Evolutionary conservation across 2,113 vertebrate genomes (phyloP).

Genomic region (Alces alces): DNA sequence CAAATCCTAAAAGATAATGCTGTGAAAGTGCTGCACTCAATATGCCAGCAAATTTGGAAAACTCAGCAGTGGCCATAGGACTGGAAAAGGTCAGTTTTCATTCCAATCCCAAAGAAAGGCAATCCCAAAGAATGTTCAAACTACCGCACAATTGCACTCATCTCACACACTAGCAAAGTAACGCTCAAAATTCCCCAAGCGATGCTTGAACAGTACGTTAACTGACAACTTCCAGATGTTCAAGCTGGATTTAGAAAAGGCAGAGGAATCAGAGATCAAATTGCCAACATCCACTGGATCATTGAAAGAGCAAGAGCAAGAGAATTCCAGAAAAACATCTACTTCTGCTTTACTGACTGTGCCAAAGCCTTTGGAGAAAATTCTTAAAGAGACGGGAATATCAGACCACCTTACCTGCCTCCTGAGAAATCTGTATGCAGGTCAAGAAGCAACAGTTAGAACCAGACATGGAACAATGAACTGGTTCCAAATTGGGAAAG

Average conservation of each 20-base stretch:
- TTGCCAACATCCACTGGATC: background rate
- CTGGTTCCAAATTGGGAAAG: background rate
- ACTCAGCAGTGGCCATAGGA: background rate
- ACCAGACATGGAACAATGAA: background rate
- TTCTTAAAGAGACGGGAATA: background rate
- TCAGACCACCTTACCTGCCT: background rate
- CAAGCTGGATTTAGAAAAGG: background rate
- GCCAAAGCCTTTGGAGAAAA: background rate
- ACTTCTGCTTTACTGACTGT: background rate
- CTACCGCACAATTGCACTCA: background rate
- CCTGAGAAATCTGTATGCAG: background rate
- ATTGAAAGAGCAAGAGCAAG: background rate
- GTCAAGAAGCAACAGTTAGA: background rate
- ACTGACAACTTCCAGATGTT: background rate
- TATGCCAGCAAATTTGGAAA: background rate
- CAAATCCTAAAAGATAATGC: background rate
- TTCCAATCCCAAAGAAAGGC: background rate
- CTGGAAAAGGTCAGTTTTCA: background rate
- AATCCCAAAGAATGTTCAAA: background rate
- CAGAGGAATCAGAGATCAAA: background rate
- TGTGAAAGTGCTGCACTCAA: background rate
- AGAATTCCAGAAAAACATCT: background rate
- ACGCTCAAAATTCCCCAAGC: background rate
- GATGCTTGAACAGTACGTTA: rapidly evolving
- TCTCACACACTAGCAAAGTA: background rate